Evolutionary conservation across 1,140 invertebrate species (phyloP), one percentile per base, ranked within the genome.

Genomic region (Cydia amplana): DNA sequence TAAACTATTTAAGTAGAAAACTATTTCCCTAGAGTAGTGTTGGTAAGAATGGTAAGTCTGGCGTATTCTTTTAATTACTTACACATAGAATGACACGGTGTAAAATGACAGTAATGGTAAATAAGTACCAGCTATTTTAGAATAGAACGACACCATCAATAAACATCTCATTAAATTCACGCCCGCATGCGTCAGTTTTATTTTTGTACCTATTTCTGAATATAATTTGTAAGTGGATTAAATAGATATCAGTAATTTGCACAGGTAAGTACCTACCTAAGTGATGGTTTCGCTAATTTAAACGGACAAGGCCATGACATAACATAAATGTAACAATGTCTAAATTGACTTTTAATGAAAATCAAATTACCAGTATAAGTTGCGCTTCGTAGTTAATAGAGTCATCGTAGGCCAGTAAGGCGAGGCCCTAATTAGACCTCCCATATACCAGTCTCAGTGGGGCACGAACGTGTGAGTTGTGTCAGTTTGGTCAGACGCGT

Each of bases 401-500:
- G 63, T 64, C 63, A 25, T 67, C 64, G 64, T 28, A 49, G 78
- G 79, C 74, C 7, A 40, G 36, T 36, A 36, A 36, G 36, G 36
- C 36, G 74, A 63, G 77, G 78, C 73, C 72, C 72, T 79, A 81
- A 79, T 83, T 82, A 80, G 72, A 73, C 72, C 74, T 67, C 64
- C 14, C 25, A 32, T 28, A 32, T 64, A 55, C 18, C 16, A 14
- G 63, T 64, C 63, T 64, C 64, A 32, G 25, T 67, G 64, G 64
- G 28, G 28, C 64, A 28, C 64, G 28, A 4, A 9, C 5, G 64
- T 32, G 28, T 67, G 46, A 49, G 28, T 67, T 67, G 25, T 67
- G 64, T 55, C 51, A n/a, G 51, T 55, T 1, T n/a, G 16, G n/a
- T 20, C 51, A 55, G 51, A 55, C n/a, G 51, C 51, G 51, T 55